A percentile compares a stretch with the other conserved stretches of the same genome.
Conservation (phyloP, 2,888 invertebrate species). For the Oxystoma pomonae region DNA sequence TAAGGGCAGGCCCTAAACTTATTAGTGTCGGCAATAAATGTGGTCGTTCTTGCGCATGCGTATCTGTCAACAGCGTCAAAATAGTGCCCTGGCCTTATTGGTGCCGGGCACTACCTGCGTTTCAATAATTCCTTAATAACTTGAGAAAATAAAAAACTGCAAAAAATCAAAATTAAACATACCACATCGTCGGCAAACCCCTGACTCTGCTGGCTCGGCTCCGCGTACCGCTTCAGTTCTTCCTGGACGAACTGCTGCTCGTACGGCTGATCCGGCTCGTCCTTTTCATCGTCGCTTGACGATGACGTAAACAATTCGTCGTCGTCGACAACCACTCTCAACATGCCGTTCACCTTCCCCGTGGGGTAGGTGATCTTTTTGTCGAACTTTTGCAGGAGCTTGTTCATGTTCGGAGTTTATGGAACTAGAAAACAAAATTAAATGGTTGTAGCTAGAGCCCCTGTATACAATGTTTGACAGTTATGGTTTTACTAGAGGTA, state of each 20-base stretch:
- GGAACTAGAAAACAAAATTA: background rate
- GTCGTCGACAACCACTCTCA: constrained; percentile 12
- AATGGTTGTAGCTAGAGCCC: too few relatives aligned
- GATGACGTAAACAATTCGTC: constrained; percentile 25
- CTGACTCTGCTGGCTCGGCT: constrained; percentile 4
- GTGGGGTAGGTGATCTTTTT: constrained; percentile 28
- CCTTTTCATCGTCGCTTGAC: constrained; percentile 49
- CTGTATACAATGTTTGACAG: too few relatives aligned
- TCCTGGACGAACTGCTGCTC: constrained; percentile 35
- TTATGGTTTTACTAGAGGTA: too few relatives aligned
- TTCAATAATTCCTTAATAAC: too few relatives aligned
- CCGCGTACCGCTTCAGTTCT: constrained; percentile 36
- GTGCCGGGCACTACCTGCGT: too few relatives aligned
- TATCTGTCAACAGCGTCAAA: too few relatives aligned
- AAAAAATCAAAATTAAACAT: constrained; percentile 5
- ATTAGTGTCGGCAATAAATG: too few relatives aligned
- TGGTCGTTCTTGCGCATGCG: too few relatives aligned
- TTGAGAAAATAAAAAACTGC: too few relatives aligned
- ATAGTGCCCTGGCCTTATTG: too few relatives aligned
- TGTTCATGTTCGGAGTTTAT: constrained; percentile 23
- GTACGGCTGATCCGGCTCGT: constrained; percentile 26
- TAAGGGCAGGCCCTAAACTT: too few relatives aligned
- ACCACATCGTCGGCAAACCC: constrained; percentile 17
- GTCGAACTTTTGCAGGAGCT: constrained; percentile 22
- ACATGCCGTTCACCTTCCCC: constrained; percentile 27